Conservation (phyloP, 2,113 vertebrate species). For the Penelope pileata region DNA sequence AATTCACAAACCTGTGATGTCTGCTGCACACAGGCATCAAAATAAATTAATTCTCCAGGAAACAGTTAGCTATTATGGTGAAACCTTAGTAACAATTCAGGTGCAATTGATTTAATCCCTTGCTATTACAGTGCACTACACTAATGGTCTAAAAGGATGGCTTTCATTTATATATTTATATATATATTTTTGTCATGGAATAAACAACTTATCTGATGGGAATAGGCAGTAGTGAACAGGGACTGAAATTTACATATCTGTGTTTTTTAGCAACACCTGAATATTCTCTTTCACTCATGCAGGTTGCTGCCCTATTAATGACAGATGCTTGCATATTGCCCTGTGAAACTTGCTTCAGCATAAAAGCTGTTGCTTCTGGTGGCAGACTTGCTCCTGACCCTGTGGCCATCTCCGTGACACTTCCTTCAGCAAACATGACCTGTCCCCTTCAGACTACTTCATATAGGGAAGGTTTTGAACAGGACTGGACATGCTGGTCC, state of each 20-base stretch:
- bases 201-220: neutral
- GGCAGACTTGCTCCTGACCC: neutral
- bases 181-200: neutral
- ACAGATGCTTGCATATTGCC: neutral
- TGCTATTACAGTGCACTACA: neutral
- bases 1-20: neutral
- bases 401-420: neutral
- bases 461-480: neutral
- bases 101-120: slow-evolving; percentile 4
- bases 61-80: neutral
- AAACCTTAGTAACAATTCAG: slow-evolving; percentile 10
- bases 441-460: neutral
- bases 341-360: neutral
- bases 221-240: neutral
- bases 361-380: neutral
- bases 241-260: neutral
- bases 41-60: slow-evolving; percentile 27
- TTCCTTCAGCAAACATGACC: neutral
- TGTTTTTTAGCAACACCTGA: neutral
- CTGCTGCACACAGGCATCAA: neutral
- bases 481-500: neutral
- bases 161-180: slow-evolving; percentile 37
- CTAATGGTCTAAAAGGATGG: neutral
- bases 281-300: neutral
- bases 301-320: neutral